These are phyloP conservation scores for Megathymus violae DNA, from an alignment of 1,140 invertebrate species.

Conservation along the genomic window DNA sequence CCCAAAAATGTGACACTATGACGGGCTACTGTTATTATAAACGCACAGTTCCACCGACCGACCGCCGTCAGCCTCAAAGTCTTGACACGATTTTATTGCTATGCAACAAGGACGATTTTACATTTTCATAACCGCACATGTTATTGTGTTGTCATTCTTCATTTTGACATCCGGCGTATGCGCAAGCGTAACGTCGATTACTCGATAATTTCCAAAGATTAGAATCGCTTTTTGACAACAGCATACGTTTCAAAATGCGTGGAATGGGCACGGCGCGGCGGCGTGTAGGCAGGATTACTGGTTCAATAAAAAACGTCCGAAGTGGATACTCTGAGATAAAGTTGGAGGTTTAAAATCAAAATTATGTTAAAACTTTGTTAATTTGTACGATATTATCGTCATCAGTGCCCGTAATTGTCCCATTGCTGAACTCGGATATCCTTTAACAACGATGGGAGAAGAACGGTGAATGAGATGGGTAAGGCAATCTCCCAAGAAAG, in stretches of 20 bases:
- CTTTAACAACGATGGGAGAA: too few relatives aligned
- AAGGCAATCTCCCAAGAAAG: too few relatives aligned
- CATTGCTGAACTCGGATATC: too few relatives aligned
- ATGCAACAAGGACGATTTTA: constrained; percentile 38
- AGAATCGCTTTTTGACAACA: constrained; percentile 71
- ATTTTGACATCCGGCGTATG: constrained; percentile 73
- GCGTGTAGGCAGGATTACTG: constrained; percentile 15
- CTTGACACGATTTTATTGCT: constrained; percentile 40
- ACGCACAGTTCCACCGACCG: constrained; percentile 51
- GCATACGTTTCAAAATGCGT: constrained; percentile 58
- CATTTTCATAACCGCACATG: not conserved
- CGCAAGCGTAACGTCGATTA: constrained; percentile 76
- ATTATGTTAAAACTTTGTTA: too few relatives aligned
- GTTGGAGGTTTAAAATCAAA: too few relatives aligned
- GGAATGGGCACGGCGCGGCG: constrained; percentile 15
- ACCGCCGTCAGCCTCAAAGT: constrained; percentile 17
- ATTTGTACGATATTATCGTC: too few relatives aligned
- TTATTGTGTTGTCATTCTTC: constrained; percentile 46
- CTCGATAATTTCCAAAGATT: constrained; percentile 76
- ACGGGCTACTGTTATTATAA: constrained; percentile 74
- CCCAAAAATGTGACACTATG: constrained; percentile 68
- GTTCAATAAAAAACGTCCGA: constrained; percentile 26
- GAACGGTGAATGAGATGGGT: too few relatives aligned
- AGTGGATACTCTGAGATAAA: not conserved
- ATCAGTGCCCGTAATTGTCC: too few relatives aligned